Evolutionary conservation across 2,113 vertebrate genomes (phyloP), one percentile per base, ranked within the genome.

Genomic region (Ailurus styani): DNA sequence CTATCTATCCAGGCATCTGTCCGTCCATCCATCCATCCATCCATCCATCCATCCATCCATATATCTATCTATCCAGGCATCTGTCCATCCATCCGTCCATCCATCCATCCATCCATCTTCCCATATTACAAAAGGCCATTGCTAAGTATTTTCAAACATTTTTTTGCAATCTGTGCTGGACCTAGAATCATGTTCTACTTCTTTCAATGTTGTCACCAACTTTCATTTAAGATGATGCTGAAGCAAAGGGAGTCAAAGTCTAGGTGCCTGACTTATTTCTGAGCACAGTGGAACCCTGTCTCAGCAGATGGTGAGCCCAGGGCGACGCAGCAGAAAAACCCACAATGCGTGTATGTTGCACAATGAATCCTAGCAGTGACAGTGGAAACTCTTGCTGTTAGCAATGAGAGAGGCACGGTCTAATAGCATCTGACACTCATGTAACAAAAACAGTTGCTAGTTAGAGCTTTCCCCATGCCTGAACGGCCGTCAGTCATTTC

Each of bases 231-330:
- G 42, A 6, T 20, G 73, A 29, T 7, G 77, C 60, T 34, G 37
- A n/a, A 42, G 27, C 52, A 0, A 8, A 45, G 10, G 21, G 11
- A 23, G 23, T 31, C 15, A 29, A 34, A 20, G 42, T 4, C 40
- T 7, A 0, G 2, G 15, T 0, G 2, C 2, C 50, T 2, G 2
- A 13, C 40, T n/a, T 40, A 6, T 25, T 23, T 55, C 8, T 1
- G 18, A 75, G 18, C 12, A 3, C 4, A 6, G 17, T 1, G 2
- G 5, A 10, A 18, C 23, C 5, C 21, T 0, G 2, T 40, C 40
- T 2, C 3, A 2, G 23, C 15, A 37, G 10, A 52, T 3, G 0
- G 1, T 1, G 47, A 31, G 27, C 47, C 7, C 29, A 5, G 45
- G 5, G 57, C 42, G 3, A 3, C 34, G 7, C 6, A 13, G 70